A percentile compares a stretch with the other conserved stretches of the same genome.
Conservation (phyloP, 2,888 invertebrate species). For the Amiota communis region DNA sequence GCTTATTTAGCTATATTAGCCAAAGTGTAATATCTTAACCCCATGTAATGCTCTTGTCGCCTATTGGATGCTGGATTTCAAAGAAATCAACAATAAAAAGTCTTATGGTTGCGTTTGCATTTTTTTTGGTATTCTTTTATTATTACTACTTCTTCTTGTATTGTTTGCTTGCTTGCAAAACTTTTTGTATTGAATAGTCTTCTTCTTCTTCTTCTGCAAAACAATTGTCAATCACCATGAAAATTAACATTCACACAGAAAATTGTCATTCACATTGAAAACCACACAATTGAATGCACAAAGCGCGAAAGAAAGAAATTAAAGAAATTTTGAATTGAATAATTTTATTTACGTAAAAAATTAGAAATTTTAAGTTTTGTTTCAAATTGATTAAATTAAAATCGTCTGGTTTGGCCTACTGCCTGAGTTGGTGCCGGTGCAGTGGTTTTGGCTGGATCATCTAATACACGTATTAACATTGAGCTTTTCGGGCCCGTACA, state of each 20-base stretch:
- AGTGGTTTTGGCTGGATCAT: slow-evolving; percentile 69
- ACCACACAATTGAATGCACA: no score
- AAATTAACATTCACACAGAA: no score
- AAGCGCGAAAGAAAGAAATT: no score
- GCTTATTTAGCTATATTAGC: not conserved
- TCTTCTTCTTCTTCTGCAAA: no score
- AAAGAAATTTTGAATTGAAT: no score
- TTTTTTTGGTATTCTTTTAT: not conserved
- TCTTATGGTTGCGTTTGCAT: slow-evolving; percentile 2
- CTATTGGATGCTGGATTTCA: not conserved
- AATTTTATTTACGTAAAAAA: no score
- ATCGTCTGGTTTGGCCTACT: slow-evolving; percentile 59
- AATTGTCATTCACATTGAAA: no score
- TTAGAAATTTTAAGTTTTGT: not conserved
- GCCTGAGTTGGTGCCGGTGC: slow-evolving; percentile 58
- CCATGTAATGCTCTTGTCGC: not conserved
- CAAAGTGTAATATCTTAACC: not conserved
- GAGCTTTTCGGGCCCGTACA: slow-evolving; percentile 88
- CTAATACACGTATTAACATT: slow-evolving; percentile 71
- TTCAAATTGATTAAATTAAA: slow-evolving; percentile 47
- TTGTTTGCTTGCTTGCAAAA: not conserved
- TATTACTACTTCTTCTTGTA: not conserved
- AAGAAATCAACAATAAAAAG: not conserved
- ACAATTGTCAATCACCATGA: no score
- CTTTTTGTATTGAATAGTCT: no score